Percentiles rank a stretch among this genome's conserved stretches.
Evolutionary conservation across 2,888 invertebrate genomes (phyloP).

Genomic region (Drosophila atripex): DNA sequence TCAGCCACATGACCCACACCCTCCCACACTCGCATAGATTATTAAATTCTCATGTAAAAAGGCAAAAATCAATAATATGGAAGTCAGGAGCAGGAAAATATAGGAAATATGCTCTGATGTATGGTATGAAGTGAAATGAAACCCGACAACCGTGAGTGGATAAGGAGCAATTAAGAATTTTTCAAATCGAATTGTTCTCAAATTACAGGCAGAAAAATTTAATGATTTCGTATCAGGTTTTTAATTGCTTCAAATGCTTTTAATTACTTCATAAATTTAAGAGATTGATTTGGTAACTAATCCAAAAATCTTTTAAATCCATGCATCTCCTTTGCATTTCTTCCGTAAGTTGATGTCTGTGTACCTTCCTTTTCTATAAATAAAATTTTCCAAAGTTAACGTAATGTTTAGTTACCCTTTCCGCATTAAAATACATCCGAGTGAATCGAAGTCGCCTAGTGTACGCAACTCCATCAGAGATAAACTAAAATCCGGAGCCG

Average conservation of each 20-base stretch:
- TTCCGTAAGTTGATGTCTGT: not conserved
- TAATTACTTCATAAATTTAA: too few relatives aligned
- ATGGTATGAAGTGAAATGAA: constrained; percentile 13
- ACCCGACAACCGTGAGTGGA: constrained; percentile 18
- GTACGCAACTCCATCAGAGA: constrained; percentile 36
- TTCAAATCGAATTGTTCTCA: constrained; percentile 31
- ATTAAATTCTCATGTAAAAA: constrained; percentile 38
- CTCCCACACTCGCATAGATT: constrained; percentile 12
- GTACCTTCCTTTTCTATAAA: not conserved
- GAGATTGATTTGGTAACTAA: not conserved
- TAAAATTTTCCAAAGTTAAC: not conserved
- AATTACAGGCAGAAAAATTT: constrained; percentile 22
- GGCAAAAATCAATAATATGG: constrained; percentile 67
- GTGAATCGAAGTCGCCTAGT: constrained; percentile 19
- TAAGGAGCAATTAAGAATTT: constrained; percentile 37
- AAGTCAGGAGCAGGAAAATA: not conserved
- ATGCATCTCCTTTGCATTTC: not conserved
- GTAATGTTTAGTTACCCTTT: not conserved
- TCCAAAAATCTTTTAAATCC: not conserved
- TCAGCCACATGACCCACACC: constrained; percentile 7
- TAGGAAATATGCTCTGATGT: constrained; percentile 23
- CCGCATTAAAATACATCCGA: not conserved
- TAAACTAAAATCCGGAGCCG: constrained; percentile 9
- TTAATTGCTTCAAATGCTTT: too few relatives aligned
- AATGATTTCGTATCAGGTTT: not conserved